These are phyloP conservation scores for Pogoniulus pusillus DNA, from an alignment of 2,797 vertebrate species.

Conservation along the genomic window DNA sequence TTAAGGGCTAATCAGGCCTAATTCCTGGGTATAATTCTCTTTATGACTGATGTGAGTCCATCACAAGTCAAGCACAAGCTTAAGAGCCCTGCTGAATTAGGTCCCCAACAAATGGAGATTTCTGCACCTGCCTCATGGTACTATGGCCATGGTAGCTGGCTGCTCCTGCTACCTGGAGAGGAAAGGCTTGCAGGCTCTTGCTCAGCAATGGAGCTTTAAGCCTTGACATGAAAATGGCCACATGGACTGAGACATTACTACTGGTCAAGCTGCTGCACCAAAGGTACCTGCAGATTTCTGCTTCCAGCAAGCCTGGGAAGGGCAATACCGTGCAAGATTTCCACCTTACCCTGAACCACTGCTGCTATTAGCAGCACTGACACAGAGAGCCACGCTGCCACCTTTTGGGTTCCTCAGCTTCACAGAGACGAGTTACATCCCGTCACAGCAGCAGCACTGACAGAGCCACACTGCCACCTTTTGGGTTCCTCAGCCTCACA, in stretches of 20 bases:
- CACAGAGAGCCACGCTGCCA: not conserved
- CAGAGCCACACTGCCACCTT: slow-evolving; percentile 20
- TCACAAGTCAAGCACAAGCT: not conserved
- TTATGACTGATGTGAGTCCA: not conserved
- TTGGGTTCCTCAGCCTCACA: not conserved
- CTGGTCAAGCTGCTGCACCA: not conserved
- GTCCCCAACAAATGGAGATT: not conserved
- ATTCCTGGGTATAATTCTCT: not conserved
- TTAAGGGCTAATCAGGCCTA: not conserved
- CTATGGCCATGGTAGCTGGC: not conserved
- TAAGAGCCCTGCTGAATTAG: not conserved
- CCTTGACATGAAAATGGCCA: not conserved
- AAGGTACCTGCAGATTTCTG: not conserved
- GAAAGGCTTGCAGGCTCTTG: not conserved
- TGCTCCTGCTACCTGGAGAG: not conserved
- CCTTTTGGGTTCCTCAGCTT: not conserved
- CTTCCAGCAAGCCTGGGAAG: not conserved
- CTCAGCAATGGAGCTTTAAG: not conserved
- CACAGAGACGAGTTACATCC: too few species aligned
- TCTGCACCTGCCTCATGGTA: not conserved
- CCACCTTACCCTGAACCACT: not conserved
- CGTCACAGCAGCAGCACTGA: not conserved
- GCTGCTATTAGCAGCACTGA: not conserved
- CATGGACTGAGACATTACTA: not conserved
- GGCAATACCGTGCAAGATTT: too few species aligned